These are phyloP conservation scores for Bombus haemorrhoidalis DNA, from an alignment of 1,140 invertebrate genomes.

Conservation along the genomic window DNA sequence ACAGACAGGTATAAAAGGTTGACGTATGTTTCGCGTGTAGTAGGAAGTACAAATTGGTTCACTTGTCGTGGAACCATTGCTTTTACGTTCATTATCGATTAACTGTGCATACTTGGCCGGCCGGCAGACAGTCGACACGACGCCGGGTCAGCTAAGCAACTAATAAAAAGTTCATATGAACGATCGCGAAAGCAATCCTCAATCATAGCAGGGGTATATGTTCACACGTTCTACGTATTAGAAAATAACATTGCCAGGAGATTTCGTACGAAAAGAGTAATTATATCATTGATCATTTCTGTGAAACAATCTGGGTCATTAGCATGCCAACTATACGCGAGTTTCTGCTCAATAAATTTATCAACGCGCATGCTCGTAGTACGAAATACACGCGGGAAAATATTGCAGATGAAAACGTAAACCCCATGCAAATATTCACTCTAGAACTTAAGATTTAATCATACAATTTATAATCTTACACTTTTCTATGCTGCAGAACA, in stretches of 20 bases:
- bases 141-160: background rate
- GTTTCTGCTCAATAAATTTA: background rate
- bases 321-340: conserved; percentile 15
- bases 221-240: background rate
- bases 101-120: conserved; percentile 12
- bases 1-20: background rate
- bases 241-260: background rate
- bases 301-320: conserved; percentile 31
- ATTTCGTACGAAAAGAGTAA: background rate
- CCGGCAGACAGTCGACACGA: background rate
- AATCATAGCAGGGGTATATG: no score
- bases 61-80: background rate
- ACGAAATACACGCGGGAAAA: conserved; percentile 26
- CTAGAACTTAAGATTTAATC: no score
- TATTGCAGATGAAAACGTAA: background rate
- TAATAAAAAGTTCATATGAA: background rate
- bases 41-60: background rate
- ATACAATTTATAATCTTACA: background rate
- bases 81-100: conserved; percentile 38
- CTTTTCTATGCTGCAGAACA: background rate
- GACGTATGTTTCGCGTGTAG: background rate
- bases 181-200: background rate
- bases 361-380: conserved; percentile 4
- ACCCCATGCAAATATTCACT: background rate
- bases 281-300: conserved; percentile 38